Conservation (phyloP, 1,140 invertebrate genomes). For the Aleiodes sp. region DNA sequence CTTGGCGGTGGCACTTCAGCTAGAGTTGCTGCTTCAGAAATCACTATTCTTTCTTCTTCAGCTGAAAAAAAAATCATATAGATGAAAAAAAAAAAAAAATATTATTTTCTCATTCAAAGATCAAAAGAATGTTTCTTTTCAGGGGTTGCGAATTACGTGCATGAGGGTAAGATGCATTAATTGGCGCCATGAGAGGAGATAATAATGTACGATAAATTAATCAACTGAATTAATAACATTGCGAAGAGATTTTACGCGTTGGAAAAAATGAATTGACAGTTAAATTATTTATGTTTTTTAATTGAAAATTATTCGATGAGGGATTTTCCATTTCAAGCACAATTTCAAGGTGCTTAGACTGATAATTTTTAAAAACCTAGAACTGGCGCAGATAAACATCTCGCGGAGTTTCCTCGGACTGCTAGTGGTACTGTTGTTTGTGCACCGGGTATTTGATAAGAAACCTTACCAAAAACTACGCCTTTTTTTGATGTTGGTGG, state of each 20-base stretch:
- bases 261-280: too few species aligned
- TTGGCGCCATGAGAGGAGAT: too few species aligned
- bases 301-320: not conserved
- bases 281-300: too few species aligned
- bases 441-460: conserved; percentile 52
- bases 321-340: conserved; percentile 15
- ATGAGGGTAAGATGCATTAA: too few species aligned
- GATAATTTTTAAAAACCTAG: conserved; percentile 75
- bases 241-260: too few species aligned
- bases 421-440: conserved; percentile 57
- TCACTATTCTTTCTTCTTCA: conserved; percentile 74
- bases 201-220: too few species aligned
- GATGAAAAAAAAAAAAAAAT: conserved; percentile 36
- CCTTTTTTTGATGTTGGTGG: conserved; percentile 70
- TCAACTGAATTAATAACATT: too few species aligned
- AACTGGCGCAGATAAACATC: conserved; percentile 90
- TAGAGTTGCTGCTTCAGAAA: conserved; percentile 60
- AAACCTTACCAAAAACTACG: conserved; percentile 77
- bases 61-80: conserved; percentile 62
- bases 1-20: conserved; percentile 66
- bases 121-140: not conserved
- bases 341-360: conserved; percentile 47
- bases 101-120: not conserved
- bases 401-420: conserved; percentile 64
- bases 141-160: not conserved